Conservation (phyloP, 2,113 vertebrate species). For the Cynopterus brachyotis region DNA sequence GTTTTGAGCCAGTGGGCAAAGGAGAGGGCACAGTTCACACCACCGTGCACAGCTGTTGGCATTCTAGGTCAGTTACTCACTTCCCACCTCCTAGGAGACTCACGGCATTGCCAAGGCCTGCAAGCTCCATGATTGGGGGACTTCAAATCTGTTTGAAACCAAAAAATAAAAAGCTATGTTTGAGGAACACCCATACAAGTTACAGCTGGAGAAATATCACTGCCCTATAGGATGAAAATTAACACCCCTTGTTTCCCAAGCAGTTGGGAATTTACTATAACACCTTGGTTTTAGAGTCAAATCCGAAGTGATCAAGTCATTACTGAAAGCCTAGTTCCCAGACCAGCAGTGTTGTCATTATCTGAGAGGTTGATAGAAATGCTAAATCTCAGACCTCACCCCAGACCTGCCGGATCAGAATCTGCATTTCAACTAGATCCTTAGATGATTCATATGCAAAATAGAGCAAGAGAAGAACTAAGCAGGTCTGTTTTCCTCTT, state of each 20-base stretch:
- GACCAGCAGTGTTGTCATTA: not conserved
- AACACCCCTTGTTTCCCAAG: not conserved
- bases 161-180: not conserved
- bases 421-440: not conserved
- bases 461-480: not conserved
- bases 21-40: not conserved
- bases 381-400: not conserved
- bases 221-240: not conserved
- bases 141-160: not conserved
- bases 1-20: not conserved
- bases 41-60: rapidly evolving
- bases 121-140: not conserved
- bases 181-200: not conserved
- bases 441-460: not conserved
- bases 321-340: not conserved
- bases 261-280: not conserved
- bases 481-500: not conserved
- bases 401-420: not conserved
- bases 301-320: not conserved
- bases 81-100: not conserved
- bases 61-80: not conserved
- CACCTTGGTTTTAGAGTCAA: not conserved
- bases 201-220: not conserved
- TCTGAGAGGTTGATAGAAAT: not conserved
- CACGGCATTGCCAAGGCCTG: not conserved